Base-by-base conservation (phyloP, 1,140 invertebrate genomes). In the Lethrus apterus region DNA sequence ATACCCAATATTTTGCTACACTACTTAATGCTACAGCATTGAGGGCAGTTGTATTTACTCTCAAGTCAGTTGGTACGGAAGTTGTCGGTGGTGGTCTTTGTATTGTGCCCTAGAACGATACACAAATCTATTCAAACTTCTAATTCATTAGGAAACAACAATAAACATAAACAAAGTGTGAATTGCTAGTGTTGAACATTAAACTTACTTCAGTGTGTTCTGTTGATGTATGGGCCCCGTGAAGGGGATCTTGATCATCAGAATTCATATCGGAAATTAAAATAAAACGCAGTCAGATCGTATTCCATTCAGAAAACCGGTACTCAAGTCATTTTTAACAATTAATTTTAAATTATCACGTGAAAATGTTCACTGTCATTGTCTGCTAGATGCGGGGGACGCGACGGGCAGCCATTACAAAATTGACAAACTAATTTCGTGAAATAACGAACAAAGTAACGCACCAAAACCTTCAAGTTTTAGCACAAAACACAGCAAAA, bases 1-100 rank as follows among this genome's bases (percentile, higher is more conserved):
- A 70, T 51, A 80, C 77, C 77, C 77, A 79, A 58, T 79, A 80
- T 60, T 80, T 80, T 21, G 77, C 76, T 38, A 80, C 76, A 64
- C 72, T 78, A 44, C 75, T 75, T 60, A 78, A 66, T 56, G 74
- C 71, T 40, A 76, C 74, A 21, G 65, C 64, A 63, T 76, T 77
- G 26, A 77, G 68, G 26, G 74, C 74, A 19, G 74, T 73, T 3
- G 75, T 75, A 58, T 77, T 78, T 5, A 77, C 75, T 56, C 74
- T 56, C 42, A 77, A 60, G 58, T 77, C 74, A 14, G 74, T 76
- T 14, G 74, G 73, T 48, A 74, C 72, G 32, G 72, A 71, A 11
- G 73, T 73, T 13, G 52, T 58, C 19, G 70, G 65, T 10, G 57
- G 54, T 33, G 55, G 54, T 33, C 59, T 54, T 21, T 63, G 60